phyloP scores from a whole-genome alignment of 2,797 vertebrate species.

The Jordanella pulchra region DNA sequence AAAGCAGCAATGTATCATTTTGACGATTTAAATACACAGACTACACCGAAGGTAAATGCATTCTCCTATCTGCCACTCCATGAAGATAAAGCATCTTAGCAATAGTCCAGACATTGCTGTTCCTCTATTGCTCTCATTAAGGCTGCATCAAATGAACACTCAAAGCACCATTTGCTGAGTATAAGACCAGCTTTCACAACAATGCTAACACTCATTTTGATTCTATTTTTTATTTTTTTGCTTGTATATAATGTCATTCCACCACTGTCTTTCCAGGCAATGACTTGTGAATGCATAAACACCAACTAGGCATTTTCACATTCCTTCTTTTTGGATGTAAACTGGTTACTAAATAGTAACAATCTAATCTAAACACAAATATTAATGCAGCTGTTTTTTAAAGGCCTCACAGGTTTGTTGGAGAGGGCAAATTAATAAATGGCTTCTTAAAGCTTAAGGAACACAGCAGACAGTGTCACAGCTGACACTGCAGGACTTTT shows the following conservation, averaged over 20 bases:
- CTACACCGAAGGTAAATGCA: constrained; percentile 41
- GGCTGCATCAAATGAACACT: constrained; percentile 17
- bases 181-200: neutral
- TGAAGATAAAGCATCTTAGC: constrained; percentile 32
- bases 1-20: constrained; percentile 53
- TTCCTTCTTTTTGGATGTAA: too few relatives aligned
- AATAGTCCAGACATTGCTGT: constrained; percentile 20
- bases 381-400: neutral
- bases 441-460: neutral
- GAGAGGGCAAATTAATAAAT: neutral
- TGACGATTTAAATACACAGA: constrained; percentile 53
- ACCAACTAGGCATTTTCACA: neutral
- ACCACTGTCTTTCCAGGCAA: neutral
- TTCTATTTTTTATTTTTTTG: constrained; percentile 11
- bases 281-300: neutral
- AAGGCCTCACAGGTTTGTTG: neutral
- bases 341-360: too few relatives aligned
- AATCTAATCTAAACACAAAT: neutral
- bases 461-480: neutral
- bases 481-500: too few relatives aligned
- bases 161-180: constrained; percentile 20
- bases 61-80: constrained; percentile 43
- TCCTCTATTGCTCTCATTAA: constrained; percentile 17
- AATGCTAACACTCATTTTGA: neutral
- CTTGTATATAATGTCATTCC: too few relatives aligned